Percentiles rank a stretch among this genome's conserved stretches.
Conservation (phyloP, 1,140 invertebrate species). For the Listronotus bonariensis region DNA sequence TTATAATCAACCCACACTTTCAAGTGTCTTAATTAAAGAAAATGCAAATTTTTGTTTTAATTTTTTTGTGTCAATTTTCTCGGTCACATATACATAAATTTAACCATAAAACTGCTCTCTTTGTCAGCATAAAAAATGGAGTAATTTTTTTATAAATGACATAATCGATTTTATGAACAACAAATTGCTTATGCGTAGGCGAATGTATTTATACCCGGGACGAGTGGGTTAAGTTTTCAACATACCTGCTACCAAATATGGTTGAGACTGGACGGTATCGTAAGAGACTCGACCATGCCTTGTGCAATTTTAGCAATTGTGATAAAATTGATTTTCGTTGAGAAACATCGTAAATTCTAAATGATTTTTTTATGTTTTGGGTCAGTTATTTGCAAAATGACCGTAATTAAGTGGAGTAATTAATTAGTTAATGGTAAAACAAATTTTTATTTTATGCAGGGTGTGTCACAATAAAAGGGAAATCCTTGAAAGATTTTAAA, state of each 20-base stretch:
- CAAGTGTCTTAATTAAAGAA: not conserved
- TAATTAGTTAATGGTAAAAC: too few relatives aligned
- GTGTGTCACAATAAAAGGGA: too few relatives aligned
- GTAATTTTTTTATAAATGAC: slow-evolving; percentile 10
- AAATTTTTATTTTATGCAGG: too few relatives aligned
- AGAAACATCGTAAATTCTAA: too few relatives aligned
- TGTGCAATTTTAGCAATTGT: too few relatives aligned
- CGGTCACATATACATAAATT: slow-evolving; percentile 1
- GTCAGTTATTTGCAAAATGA: too few relatives aligned
- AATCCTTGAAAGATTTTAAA: too few relatives aligned
- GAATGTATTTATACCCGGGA: not conserved
- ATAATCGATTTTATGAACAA: slow-evolving; percentile 18
- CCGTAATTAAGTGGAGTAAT: too few relatives aligned
- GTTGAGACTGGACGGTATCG: slow-evolving; percentile 1
- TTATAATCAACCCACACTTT: not conserved
- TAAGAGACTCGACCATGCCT: too few relatives aligned
- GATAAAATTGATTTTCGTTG: too few relatives aligned
- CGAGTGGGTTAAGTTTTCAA: slow-evolving; percentile 27
- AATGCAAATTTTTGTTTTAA: not conserved
- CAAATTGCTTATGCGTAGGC: slow-evolving; percentile 8
- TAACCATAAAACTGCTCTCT: not conserved
- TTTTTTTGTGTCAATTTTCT: slow-evolving; percentile 8
- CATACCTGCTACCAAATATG: slow-evolving; percentile 19
- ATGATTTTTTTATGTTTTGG: too few relatives aligned
- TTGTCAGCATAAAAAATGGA: slow-evolving; percentile 3